phyloP scores from a whole-genome alignment of 2,888 invertebrate species.

The Rotaria sp. region DNA sequence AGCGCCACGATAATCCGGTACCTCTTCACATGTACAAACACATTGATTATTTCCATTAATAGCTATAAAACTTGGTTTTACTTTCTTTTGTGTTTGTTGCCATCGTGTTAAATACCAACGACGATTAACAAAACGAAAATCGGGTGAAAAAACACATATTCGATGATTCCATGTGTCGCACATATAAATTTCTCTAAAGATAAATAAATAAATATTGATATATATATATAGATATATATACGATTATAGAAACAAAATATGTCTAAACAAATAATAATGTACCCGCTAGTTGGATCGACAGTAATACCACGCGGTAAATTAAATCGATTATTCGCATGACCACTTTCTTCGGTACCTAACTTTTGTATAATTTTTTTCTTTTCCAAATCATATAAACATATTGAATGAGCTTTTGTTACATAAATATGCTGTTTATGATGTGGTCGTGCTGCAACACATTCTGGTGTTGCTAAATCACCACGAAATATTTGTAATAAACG shows the following conservation, averaged over 20 bases:
- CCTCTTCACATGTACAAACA: slow-evolving; percentile 8
- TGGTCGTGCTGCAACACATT: background rate
- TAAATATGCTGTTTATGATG: slow-evolving; percentile 7
- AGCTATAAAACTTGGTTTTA: background rate
- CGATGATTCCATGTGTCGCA: slow-evolving; percentile 29
- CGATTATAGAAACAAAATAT: background rate
- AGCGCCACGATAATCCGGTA: background rate
- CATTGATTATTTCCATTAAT: slow-evolving; percentile 20
- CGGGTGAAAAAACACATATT: slow-evolving; percentile 15
- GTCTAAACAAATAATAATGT: background rate
- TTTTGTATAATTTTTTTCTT: background rate
- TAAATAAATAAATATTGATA: background rate
- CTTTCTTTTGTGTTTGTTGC: background rate
- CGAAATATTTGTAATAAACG: background rate
- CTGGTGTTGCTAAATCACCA: background rate
- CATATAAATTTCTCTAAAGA: slow-evolving; percentile 2
- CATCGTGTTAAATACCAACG: slow-evolving; percentile 22
- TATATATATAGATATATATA: too few species aligned
- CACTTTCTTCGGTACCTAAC: slow-evolving; percentile 10
- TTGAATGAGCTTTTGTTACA: slow-evolving; percentile 14
- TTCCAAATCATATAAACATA: slow-evolving; percentile 21
- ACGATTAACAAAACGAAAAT: slow-evolving; percentile 30
- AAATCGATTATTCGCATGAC: slow-evolving; percentile 29
- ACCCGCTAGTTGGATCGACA: background rate
- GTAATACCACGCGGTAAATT: background rate